Conservation (phyloP, 2,888 invertebrate species). For the Cerastis leucographa region DNA sequence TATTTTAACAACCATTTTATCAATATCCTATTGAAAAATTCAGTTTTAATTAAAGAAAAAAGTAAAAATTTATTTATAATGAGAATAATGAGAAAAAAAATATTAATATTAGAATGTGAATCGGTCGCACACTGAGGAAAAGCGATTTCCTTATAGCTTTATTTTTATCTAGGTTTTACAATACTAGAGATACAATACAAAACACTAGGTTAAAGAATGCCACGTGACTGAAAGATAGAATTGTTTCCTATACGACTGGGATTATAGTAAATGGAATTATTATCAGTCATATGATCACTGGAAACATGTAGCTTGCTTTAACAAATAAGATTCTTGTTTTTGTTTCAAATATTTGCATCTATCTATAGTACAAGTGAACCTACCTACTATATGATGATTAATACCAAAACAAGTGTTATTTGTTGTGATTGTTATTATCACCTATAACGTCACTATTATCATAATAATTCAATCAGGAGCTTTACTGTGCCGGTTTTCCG, state of each 20-base stretch:
- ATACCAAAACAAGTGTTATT: conserved; percentile 18
- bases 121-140: neutral
- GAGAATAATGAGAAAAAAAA: too few species aligned
- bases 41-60: neutral
- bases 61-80: conserved; percentile 1
- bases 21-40: neutral
- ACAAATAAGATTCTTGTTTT: neutral
- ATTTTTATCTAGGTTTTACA: conserved; percentile 22
- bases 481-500: conserved; percentile 4
- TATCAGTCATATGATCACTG: neutral
- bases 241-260: conserved; percentile 4
- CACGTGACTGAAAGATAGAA: neutral
- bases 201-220: neutral
- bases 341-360: neutral
- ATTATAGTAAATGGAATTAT: neutral
- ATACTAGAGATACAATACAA: neutral
- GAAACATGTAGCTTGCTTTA: neutral
- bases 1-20: conserved; percentile 7
- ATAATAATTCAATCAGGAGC: conserved; percentile 1
- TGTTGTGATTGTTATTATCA: conserved; percentile 9
- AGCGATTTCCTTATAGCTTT: conserved; percentile 16
- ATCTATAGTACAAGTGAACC: conserved; percentile 1
- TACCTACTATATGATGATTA: neutral
- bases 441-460: conserved; percentile 14
- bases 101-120: too few species aligned